Evolutionary conservation across 2,888 invertebrate species (phyloP), one percentile per base, ranked within the genome.

Genomic region (Hoplodrina blanda): DNA sequence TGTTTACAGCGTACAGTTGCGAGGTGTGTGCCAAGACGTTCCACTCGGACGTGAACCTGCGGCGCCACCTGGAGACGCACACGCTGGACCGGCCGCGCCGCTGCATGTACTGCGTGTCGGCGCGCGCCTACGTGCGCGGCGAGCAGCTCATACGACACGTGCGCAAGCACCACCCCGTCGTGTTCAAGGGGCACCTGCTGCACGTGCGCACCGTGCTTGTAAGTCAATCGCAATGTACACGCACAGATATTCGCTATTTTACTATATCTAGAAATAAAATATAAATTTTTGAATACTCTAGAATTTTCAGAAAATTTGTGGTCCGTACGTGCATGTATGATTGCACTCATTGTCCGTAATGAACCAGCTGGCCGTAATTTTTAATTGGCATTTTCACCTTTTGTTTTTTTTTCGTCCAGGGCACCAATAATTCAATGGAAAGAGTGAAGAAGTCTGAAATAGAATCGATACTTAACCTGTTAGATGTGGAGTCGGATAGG

Each of bases 71-170:
- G 89, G 92, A 96, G 79, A 98, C 97, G 67, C 98, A 98, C 91
- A 96, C 97, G 81, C 96, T 97, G 92, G 98, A 98, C 90, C 97
- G 97, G 64, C 97, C 98, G 64, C 97, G 98, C 62, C 97, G 97
- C 79, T 98, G 98, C 90, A 97, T 98, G 88, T 97, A 98, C 91
- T 98, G 98, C 92, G 93, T 94, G 87, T 82, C 89, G 80, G 92
- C 95, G 88, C 96, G 98, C 69, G 98, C 98, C 4, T 98, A 98
- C 92, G 98, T 98, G 82, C 97, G 98, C 78, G 97, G 98, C 87
- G 98, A 98, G 92, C 98, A 98, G 91, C 96, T 98, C 33, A 96
- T 98, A 90, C 96, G 98, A 7, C 98, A 98, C 92, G 97, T 98
- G 96, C 96, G 98, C 73, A 96, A 97, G 65, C 96, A 96, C 83